Evolutionary conservation across 2,113 vertebrate genomes (phyloP), one percentile per base, ranked within the genome.

Genomic region (Microtus montanus): DNA sequence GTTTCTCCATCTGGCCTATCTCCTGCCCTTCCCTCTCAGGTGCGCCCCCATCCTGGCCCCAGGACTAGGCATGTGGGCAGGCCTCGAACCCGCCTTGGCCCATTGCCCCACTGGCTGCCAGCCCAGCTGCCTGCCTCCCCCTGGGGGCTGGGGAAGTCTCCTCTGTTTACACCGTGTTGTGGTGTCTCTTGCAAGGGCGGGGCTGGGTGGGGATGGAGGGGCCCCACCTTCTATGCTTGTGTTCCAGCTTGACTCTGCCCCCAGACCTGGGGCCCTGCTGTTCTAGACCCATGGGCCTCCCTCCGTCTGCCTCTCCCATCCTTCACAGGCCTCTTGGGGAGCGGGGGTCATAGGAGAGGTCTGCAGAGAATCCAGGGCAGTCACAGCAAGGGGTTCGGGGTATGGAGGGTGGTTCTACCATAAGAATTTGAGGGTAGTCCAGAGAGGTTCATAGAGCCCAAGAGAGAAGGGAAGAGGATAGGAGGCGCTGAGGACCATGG

Each of bases 101-200:
- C 95, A 80, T 38, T 92, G 97, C 97, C 96, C 82, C 92, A 93
- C 95, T 98, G 97, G 97, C 97, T 96, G 97, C 71, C 64, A 26
- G 96, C 97, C 97, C 96, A 87, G 96, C 93, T 77, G 30, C 97
- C 98, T 68, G 92, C 97, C 98, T 97, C 93, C 95, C 98, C 97
- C 95, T 70, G 58, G 93, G 97, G 97, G 94, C 97, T 49, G 84
- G 97, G 98, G 96, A 97, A 97, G 97, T 97, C 97, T 98, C 97
- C 90, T 97, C 96, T 98, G 97, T 98, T 98, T 98, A 98, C 97
- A 96, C 95, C 96, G 92, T 98, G 97, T 98, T 98, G 97, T 98
- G 98, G 97, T 97, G 97, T 98, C 97, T 98, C 96, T 95, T 14
- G 90, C 91, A 83, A 66, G 96, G 97, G 96, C 33, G 97, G 97